Percentiles rank a stretch among this genome's conserved stretches.
phyloP scores from a whole-genome alignment of 1,140 invertebrate species.

The Condylostylus longicornis region DNA sequence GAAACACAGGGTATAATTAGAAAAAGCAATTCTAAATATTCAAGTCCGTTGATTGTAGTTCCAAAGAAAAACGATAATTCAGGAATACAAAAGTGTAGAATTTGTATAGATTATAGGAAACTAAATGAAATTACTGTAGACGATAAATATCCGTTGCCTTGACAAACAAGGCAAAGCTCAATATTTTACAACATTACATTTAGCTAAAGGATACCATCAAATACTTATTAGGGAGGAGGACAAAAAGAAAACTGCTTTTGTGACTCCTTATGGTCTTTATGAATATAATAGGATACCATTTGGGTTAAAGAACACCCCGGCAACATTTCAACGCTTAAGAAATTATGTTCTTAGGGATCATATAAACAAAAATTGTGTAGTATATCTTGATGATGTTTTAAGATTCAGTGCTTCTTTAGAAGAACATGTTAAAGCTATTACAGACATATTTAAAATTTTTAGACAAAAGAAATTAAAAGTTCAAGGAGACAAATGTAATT shows the following conservation, averaged over 20 bases:
- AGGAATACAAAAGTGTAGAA: slow-evolving; percentile 10
- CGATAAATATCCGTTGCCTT: slow-evolving; percentile 37
- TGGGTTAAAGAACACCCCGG: slow-evolving; percentile 30
- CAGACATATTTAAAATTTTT: slow-evolving; percentile 3
- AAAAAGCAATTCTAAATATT: no score
- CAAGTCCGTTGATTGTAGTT: no score
- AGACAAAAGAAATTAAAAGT: slow-evolving; percentile 6
- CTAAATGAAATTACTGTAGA: slow-evolving; percentile 28
- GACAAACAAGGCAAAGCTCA: slow-evolving; percentile 30
- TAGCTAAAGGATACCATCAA: slow-evolving; percentile 36
- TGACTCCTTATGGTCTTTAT: slow-evolving; percentile 21
- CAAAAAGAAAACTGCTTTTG: slow-evolving; percentile 36
- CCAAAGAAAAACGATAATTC: slow-evolving; percentile 12
- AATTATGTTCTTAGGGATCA: slow-evolving; percentile 23
- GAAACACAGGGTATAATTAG: no score
- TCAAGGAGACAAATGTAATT: slow-evolving; percentile 19
- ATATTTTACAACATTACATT: slow-evolving; percentile 34
- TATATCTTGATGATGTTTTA: slow-evolving; percentile 34
- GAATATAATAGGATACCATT: slow-evolving; percentile 32
- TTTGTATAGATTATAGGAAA: slow-evolving; percentile 29
- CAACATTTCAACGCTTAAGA: slow-evolving; percentile 34
- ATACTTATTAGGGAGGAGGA: slow-evolving; percentile 28
- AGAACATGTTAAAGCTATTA: slow-evolving; percentile 19
- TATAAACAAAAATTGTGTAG: slow-evolving; percentile 19
- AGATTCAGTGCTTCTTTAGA: slow-evolving; percentile 24